Percentiles rank a stretch among this genome's conserved stretches.
These are phyloP conservation scores for Cyrtodaria siliqua DNA, from an alignment of 2,888 invertebrate genomes.

Conservation along the genomic window DNA sequence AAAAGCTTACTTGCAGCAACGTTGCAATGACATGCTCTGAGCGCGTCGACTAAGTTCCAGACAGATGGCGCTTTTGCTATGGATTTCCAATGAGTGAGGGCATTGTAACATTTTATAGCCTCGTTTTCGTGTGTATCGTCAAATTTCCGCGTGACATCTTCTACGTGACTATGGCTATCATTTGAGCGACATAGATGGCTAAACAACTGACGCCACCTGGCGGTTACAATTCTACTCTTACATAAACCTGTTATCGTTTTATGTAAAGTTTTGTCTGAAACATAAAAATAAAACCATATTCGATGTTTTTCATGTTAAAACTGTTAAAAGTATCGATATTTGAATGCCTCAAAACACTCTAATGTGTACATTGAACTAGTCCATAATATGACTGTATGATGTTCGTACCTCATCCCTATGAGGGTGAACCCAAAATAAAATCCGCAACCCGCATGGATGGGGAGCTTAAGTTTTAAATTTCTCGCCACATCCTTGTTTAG, in stretches of 20 bases:
- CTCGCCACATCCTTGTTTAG: too few relatives aligned
- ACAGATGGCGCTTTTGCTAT: slow-evolving; percentile 23
- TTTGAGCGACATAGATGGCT: slow-evolving; percentile 26
- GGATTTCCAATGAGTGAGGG: slow-evolving; percentile 45
- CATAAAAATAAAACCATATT: neutral
- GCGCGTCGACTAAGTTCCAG: slow-evolving; percentile 51
- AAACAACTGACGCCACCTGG: slow-evolving; percentile 45
- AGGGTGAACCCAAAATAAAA: too few relatives aligned
- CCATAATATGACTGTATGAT: too few relatives aligned
- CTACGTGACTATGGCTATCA: neutral
- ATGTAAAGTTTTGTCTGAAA: slow-evolving; percentile 46
- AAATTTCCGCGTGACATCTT: slow-evolving; percentile 35
- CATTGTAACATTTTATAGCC: slow-evolving; percentile 29
- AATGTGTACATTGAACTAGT: too few relatives aligned
- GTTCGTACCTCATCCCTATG: too few relatives aligned
- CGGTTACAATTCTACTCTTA: slow-evolving; percentile 29
- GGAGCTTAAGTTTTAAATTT: too few relatives aligned
- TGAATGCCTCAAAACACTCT: too few relatives aligned
- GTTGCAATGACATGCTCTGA: slow-evolving; percentile 31
- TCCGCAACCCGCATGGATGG: too few relatives aligned
- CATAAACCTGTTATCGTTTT: slow-evolving; percentile 25
- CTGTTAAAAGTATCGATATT: too few relatives aligned
- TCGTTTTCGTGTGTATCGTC: slow-evolving; percentile 41
- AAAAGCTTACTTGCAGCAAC: slow-evolving; percentile 44
- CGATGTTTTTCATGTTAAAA: too few relatives aligned